Base-by-base conservation (phyloP, 2,888 invertebrate species). In the Agrochola macilenta region DNA sequence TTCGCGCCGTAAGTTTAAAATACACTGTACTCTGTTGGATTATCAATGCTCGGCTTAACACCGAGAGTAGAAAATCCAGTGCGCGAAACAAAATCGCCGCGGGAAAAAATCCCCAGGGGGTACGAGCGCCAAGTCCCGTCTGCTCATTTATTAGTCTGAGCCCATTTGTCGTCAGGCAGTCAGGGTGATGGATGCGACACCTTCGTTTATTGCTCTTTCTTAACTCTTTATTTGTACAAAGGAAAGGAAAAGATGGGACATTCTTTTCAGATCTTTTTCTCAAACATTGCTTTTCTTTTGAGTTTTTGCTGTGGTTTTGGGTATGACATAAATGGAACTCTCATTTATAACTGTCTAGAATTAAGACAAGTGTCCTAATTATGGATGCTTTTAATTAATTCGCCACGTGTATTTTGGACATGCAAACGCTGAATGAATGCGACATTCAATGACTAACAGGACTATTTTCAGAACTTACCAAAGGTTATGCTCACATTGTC, bases 161-260 rank as follows among this genome's bases (percentile, higher is more conserved):
- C 39, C 77, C 74, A 79, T 85, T 85, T 83, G 85, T 82, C 87
- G 82, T 80, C 89, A 74, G 39, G 85, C 89, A 83, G 88, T 82
- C 89, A 87, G 63, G 17, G 64, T 77, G 82, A 82, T 79, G 5
- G 69, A 83, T 66, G 74, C 26, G 72, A 76, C 78, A 85, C 70
- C 83, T 82, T 54, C 64, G 57, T 76, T 88, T 83, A 85, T 81
- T 79, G 74, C 79, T 70, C 73, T 80, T 78, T 77, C 69, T 68
- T 75, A 78, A 71, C 78, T 81, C 72, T 84, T 84, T 85, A 73
- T 87, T 87, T 74, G 65, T 64, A 46, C 64, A 43, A 49, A 71
- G 46, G 23, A 71, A 58, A 65, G 12, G 58, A 73, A 72, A 52
- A 74, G n/a, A 74, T 60, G 46, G 63, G 65, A 12, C 49, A 57